Evolutionary conservation across 2,797 vertebrate genomes (phyloP).

Genomic region (Sebastes matsubarae): DNA sequence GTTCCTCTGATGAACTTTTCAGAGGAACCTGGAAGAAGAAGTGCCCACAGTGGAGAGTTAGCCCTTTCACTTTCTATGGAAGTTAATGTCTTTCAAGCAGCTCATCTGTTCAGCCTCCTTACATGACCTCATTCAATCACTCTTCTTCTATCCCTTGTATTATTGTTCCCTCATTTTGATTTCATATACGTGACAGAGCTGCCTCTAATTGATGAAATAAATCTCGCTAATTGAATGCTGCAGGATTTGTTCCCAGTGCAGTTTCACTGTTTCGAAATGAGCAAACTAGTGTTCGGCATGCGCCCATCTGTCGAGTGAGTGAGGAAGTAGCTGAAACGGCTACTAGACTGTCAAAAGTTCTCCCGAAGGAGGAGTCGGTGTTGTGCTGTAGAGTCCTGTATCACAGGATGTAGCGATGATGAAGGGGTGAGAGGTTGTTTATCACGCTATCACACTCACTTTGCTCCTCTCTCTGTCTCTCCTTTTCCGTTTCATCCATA

Average conservation of each 20-base stretch:
- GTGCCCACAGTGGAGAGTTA: conserved; percentile 4
- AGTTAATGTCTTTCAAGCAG: conserved; percentile 19
- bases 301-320: conserved; percentile 68
- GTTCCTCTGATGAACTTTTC: not conserved
- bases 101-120: conserved; percentile 11
- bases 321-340: conserved; percentile 62
- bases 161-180: conserved; percentile 33
- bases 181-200: conserved; percentile 32
- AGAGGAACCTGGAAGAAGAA: not conserved
- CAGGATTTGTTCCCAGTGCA: conserved; percentile 33
- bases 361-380: conserved; percentile 49
- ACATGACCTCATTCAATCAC: conserved; percentile 40
- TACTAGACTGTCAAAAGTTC: conserved; percentile 61
- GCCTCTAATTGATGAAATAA: conserved; percentile 48
- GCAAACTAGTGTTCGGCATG: conserved; percentile 43
- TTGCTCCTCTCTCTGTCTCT: conserved; percentile 11
- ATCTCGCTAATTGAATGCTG: conserved; percentile 46
- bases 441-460: conserved; percentile 48
- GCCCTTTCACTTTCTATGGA: conserved; percentile 1
- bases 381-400: conserved; percentile 43
- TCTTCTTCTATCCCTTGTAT: conserved; percentile 17
- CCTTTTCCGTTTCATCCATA: not conserved
- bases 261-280: conserved; percentile 53
- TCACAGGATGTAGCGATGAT: conserved; percentile 50
- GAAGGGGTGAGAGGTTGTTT: conserved; percentile 54